A percentile compares a stretch with the other conserved stretches of the same genome.
These are phyloP conservation scores for Parapristionchus giblindavisi DNA, from an alignment of 2,888 invertebrate genomes.

Conservation along the genomic window DNA sequence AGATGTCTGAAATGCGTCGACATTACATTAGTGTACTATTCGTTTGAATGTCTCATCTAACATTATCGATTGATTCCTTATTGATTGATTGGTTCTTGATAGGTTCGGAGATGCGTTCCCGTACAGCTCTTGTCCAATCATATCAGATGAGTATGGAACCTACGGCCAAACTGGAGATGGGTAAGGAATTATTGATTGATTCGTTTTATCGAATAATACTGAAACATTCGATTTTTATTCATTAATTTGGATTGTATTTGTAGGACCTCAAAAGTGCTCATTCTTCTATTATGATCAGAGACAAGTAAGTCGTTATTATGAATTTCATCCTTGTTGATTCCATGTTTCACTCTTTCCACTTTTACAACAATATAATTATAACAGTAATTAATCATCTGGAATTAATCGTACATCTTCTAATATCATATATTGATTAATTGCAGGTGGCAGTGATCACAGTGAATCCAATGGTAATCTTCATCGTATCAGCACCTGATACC, in stretches of 20 bases:
- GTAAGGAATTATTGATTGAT: neutral
- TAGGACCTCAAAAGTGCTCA: constrained; percentile 33
- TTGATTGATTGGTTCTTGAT: too few relatives aligned
- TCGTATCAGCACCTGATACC: constrained; percentile 19
- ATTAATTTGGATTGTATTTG: neutral
- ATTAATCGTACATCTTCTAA: neutral
- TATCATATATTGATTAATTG: neutral
- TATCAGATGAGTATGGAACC: constrained; percentile 35
- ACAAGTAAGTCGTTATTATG: constrained; percentile 15
- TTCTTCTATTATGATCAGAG: constrained; percentile 34
- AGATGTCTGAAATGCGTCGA: neutral
- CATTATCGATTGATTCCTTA: neutral
- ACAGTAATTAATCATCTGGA: neutral
- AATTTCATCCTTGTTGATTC: neutral
- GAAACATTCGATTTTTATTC: neutral
- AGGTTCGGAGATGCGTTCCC: constrained; percentile 33
- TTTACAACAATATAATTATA: neutral
- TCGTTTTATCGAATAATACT: neutral
- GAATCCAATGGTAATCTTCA: constrained; percentile 28
- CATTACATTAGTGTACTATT: neutral
- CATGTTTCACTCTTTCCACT: neutral
- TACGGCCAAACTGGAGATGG: constrained; percentile 29
- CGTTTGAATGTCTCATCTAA: neutral
- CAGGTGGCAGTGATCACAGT: constrained; percentile 28
- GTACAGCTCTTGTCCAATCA: constrained; percentile 26